Evolutionary conservation across 2,888 invertebrate species (phyloP).

Genomic region (Tenthredo scrophulariae): DNA sequence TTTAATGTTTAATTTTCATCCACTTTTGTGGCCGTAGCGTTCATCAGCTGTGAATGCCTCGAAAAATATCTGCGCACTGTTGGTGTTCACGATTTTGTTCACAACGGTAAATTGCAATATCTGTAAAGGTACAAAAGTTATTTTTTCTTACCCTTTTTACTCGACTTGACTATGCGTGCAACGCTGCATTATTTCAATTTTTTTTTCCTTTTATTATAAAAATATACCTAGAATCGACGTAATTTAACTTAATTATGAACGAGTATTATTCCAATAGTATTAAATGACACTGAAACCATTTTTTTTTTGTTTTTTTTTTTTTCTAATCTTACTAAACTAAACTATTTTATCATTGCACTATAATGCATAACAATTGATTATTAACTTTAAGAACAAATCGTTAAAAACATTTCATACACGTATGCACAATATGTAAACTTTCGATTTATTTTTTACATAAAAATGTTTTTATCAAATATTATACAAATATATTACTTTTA

Average conservation of each 20-base stretch:
- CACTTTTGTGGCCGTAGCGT: neutral
- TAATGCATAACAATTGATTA: neutral
- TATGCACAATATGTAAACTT: neutral
- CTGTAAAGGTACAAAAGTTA: conserved; percentile 38
- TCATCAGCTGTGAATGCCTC: neutral
- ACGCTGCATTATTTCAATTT: neutral
- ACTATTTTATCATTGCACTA: neutral
- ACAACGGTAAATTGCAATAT: neutral
- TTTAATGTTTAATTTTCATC: neutral
- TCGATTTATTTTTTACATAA: neutral
- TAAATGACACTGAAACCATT: neutral
- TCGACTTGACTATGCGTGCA: neutral
- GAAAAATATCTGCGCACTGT: neutral
- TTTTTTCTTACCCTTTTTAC: neutral
- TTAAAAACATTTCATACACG: neutral
- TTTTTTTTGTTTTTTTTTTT: neutral
- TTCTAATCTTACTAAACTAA: neutral
- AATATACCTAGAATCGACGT: neutral
- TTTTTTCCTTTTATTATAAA: neutral
- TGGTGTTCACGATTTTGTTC: neutral
- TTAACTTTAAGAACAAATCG: neutral
- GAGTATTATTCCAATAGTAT: neutral
- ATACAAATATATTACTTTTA: neutral
- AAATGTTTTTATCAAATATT: neutral
- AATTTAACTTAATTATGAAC: neutral